Conservation (phyloP, 92 coral and sea anemone species). For the Parazoanthus swiftii region DNA sequence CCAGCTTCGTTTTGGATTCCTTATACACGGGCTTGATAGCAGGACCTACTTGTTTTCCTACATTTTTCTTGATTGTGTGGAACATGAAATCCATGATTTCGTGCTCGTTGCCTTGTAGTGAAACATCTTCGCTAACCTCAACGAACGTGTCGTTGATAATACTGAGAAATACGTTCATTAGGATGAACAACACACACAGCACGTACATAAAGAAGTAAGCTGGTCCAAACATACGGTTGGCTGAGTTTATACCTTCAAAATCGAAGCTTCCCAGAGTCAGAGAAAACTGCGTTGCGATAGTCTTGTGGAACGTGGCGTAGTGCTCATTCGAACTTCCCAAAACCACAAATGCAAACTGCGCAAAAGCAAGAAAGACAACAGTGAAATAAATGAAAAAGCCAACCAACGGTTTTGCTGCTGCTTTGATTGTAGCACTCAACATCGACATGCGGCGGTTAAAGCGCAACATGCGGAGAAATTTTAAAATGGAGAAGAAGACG, state of each 20-base stretch:
- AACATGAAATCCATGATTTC: slow-evolving; percentile 91
- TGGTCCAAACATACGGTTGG: slow-evolving; percentile 82
- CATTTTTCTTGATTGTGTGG: slow-evolving; percentile 82
- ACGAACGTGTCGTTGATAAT: slow-evolving; percentile 80
- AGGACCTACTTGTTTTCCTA: slow-evolving; percentile 97
- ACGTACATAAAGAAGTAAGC: slow-evolving; percentile 82
- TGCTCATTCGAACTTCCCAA: slow-evolving; percentile 57
- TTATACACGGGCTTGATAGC: slow-evolving; percentile 88
- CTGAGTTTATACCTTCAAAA: slow-evolving; percentile 59
- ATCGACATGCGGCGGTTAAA: slow-evolving; percentile 91
- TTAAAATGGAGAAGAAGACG: slow-evolving; percentile 89
- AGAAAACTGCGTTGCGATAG: slow-evolving; percentile 73
- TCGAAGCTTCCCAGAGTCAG: slow-evolving; percentile 89
- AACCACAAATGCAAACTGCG: slow-evolving; percentile 76
- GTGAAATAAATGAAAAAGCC: slow-evolving; percentile 76
- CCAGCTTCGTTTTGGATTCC: slow-evolving; percentile 80
- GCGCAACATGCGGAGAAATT: slow-evolving; percentile 84
- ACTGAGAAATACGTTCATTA: slow-evolving; percentile 87
- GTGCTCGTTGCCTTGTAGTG: slow-evolving; percentile 90
- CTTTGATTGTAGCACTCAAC: slow-evolving; percentile 70
- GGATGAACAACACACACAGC: slow-evolving; percentile 71
- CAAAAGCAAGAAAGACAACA: slow-evolving; percentile 82
- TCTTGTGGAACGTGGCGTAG: slow-evolving; percentile 76
- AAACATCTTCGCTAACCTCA: slow-evolving; percentile 71
- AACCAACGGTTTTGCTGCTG: slow-evolving; percentile 68